Percentiles rank a stretch among this genome's conserved stretches.
Evolutionary conservation across 2,113 vertebrate genomes (phyloP).

Genomic region (Chrysemys picta): DNA sequence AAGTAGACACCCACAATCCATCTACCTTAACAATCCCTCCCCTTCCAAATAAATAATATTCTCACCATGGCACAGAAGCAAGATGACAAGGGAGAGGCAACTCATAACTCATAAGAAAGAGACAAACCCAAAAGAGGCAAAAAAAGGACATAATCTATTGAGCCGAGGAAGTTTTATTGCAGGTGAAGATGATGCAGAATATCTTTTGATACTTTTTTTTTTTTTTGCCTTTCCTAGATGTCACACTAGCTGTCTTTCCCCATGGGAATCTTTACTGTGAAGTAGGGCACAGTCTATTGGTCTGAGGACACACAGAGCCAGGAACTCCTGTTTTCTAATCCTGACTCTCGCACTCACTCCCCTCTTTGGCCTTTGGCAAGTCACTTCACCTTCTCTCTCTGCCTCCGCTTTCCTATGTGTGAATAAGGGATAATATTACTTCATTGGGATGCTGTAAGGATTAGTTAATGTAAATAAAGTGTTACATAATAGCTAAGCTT

Average conservation of each 20-base stretch:
- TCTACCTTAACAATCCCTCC: background rate
- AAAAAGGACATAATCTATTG: background rate
- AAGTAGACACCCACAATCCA: background rate
- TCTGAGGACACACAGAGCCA: background rate
- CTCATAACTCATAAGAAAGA: background rate
- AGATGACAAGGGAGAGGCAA: background rate
- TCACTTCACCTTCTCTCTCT: background rate
- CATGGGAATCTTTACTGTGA: background rate
- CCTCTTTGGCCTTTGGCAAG: background rate
- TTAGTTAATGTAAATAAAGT: background rate
- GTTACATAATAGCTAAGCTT: background rate
- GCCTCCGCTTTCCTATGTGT: background rate
- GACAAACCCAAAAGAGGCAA: background rate
- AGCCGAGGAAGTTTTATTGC: background rate
- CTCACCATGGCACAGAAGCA: rapidly evolving
- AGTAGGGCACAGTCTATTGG: background rate
- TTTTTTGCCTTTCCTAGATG: background rate
- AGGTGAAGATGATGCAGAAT: background rate
- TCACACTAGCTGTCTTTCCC: background rate
- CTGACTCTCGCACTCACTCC: background rate
- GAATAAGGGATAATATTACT: background rate
- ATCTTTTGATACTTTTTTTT: background rate
- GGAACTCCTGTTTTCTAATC: background rate
- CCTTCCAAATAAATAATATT: conserved; percentile 34
- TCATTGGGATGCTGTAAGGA: background rate